These are phyloP conservation scores for Morelia viridis DNA, from an alignment of 2,797 vertebrate genomes.

Conservation along the genomic window DNA sequence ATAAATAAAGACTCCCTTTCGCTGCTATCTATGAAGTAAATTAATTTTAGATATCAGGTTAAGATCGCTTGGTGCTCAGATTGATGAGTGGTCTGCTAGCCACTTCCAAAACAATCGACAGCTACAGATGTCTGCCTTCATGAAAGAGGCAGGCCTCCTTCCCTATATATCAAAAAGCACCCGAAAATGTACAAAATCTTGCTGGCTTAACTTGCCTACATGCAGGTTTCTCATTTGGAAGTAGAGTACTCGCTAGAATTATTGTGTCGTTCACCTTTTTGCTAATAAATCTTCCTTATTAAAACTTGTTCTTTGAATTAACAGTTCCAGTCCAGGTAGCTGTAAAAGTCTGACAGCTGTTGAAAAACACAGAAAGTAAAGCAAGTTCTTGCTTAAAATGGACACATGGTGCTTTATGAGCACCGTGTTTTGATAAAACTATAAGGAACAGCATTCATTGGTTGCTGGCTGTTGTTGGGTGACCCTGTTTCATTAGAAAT, in stretches of 20 bases:
- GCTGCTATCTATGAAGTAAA: neutral
- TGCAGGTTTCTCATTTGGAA: neutral
- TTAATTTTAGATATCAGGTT: neutral
- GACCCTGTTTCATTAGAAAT: neutral
- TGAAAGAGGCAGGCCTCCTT: neutral
- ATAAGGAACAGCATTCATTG: neutral
- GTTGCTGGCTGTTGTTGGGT: neutral
- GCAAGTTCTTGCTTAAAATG: neutral
- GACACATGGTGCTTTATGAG: neutral
- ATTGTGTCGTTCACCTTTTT: neutral
- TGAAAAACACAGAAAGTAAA: neutral
- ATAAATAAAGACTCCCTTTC: neutral
- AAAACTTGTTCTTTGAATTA: neutral
- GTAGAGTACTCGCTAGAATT: neutral
- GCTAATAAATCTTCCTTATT: neutral
- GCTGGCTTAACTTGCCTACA: neutral
- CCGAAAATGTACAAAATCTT: neutral
- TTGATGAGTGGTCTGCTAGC: neutral
- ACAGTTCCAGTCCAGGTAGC: neutral
- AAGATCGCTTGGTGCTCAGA: neutral
- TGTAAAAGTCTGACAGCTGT: neutral
- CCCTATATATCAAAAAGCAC: neutral
- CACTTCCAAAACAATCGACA: neutral
- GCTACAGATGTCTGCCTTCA: neutral
- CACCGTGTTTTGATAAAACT: neutral